Percentiles rank a stretch among this genome's conserved stretches.
phyloP scores from a whole-genome alignment of 2,888 invertebrate species.

The Leptinotarsa tumamoca region DNA sequence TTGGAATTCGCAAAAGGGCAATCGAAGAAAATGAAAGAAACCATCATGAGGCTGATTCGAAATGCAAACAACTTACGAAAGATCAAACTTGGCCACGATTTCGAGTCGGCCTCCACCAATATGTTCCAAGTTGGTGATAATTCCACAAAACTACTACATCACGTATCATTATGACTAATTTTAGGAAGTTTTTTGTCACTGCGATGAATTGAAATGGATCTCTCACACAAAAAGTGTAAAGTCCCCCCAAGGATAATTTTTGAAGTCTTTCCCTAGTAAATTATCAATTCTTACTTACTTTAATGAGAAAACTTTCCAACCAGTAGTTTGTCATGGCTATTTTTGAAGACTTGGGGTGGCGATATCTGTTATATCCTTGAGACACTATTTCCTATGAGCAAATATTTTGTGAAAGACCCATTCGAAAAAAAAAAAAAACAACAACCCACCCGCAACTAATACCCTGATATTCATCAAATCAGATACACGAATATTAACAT shows the following conservation, averaged over 20 bases:
- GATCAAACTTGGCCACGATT: no score
- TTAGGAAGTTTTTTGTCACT: conserved; percentile 1
- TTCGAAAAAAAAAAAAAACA: background rate
- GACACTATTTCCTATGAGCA: background rate
- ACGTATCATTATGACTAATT: conserved; percentile 1
- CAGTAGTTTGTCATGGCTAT: no score
- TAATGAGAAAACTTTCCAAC: no score
- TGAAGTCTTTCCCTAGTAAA: no score
- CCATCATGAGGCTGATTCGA: background rate
- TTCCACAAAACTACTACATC: conserved; percentile 13
- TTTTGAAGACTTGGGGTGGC: no score
- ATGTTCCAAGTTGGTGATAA: conserved; percentile 8
- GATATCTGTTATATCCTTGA: no score
- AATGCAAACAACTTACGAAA: background rate
- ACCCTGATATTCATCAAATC: conserved; percentile 13
- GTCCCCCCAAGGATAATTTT: no score
- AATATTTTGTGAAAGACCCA: conserved; percentile 7
- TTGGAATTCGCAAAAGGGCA: conserved; percentile 30
- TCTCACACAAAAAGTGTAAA: background rate
- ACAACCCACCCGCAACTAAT: background rate
- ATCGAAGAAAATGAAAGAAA: background rate
- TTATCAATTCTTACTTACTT: no score
- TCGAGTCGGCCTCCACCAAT: background rate
- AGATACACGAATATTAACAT: background rate
- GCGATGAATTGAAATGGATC: conserved; percentile 3